Conservation (phyloP, 2,797 vertebrate genomes). For the Tapera naevia region DNA sequence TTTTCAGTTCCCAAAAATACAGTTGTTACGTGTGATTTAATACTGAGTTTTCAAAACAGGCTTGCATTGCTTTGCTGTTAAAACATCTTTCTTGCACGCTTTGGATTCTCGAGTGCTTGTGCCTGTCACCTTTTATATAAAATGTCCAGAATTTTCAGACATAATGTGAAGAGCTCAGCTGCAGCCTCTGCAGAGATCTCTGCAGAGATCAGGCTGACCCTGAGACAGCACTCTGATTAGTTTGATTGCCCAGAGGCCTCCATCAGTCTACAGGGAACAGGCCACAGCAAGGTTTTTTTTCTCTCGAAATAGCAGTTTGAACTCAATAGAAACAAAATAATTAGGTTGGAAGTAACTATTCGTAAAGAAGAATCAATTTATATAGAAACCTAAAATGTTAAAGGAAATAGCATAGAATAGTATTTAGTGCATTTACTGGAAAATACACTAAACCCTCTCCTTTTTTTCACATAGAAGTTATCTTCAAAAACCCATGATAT, state of each 20-base stretch:
- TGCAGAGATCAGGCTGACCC: not conserved
- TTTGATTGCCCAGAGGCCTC: conserved; percentile 14
- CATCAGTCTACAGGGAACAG: not conserved
- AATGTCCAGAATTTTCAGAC: not conserved
- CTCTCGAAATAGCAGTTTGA: conserved; percentile 45
- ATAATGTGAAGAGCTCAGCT: not conserved
- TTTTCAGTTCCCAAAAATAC: not conserved
- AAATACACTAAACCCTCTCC: not conserved
- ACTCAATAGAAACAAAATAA: conserved; percentile 11
- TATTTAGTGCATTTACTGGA: not conserved
- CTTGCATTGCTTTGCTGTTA: not conserved
- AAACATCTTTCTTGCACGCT: not conserved
- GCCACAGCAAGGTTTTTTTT: not conserved
- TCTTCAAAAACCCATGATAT: not conserved
- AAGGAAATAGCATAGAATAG: not conserved
- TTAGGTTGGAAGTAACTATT: conserved; percentile 20
- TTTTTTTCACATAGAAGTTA: not conserved
- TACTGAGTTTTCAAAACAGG: not conserved
- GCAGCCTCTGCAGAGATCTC: not conserved
- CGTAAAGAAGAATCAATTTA: not conserved
- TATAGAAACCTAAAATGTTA: not conserved
- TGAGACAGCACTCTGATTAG: conserved; percentile 1
- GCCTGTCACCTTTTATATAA: not conserved
- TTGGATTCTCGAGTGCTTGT: not conserved
- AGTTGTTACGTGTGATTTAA: not conserved